Evolutionary conservation across 2,888 invertebrate species (phyloP), one percentile per base, ranked within the genome.

Genomic region (Drosophila colorata): DNA sequence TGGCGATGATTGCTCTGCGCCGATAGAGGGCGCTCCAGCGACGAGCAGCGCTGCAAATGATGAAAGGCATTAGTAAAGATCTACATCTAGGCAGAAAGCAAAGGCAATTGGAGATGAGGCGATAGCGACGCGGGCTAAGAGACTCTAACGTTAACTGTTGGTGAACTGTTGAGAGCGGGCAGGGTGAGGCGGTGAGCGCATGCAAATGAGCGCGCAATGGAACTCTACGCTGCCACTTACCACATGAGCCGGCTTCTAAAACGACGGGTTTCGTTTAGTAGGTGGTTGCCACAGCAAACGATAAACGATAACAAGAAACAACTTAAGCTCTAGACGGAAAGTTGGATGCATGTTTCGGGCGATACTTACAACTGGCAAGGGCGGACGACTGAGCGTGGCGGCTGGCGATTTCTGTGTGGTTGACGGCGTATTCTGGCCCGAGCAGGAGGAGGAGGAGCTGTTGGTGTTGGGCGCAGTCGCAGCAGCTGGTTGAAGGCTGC

Each of bases 21-120:
- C n/a, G 96, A 93, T 2, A 93, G 90, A 0, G 97, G 96, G 23
- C 97, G 94, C 92, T 97, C 97, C 80, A 97, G 92, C 0, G 97
- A 97, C n/a, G 97, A 97, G 91, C 97, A 97, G 73, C 96, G 94
- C 94, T 95, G 77, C 31, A 90, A 80, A 7, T n/a, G 13, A 31
- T 6, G 1, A 53, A 23, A 31, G 9, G 4, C 2, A 53, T 70
- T 48, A 72, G 38, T 3, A 35, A 33, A 31, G 4, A 2, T 5
- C 0, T 4, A n/a, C 7, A 7, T 4, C n/a, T 1, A 38, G 0
- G 9, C 7, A 18, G 9, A 14, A n/a, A 20, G 33, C 48, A 51
- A n/a, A 28, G 28, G 33, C 13, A 38, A 3, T 20, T 43, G 14
- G 38, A 63, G 41, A 77, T 80, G 73, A 68, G 51, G 73, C 68